These are phyloP conservation scores for Deroplatys truncata DNA, from an alignment of 2,888 invertebrate species.

Conservation along the genomic window DNA sequence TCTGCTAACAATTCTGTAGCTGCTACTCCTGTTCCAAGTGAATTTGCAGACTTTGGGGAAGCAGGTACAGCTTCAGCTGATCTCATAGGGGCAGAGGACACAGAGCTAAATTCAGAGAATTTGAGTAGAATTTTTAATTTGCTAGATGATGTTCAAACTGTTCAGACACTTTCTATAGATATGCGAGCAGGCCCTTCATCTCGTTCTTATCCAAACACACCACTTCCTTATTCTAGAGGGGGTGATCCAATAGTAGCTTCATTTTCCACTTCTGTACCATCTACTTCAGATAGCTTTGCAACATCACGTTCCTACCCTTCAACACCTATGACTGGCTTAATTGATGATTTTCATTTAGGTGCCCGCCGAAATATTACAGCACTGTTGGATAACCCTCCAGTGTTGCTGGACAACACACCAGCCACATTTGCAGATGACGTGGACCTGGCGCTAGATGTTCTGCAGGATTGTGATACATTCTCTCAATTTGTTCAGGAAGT, in stretches of 20 bases:
- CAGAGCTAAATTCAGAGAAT: slow-evolving; percentile 50
- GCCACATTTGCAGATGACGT: slow-evolving; percentile 1
- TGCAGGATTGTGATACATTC: slow-evolving; percentile 17
- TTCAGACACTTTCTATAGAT: background rate
- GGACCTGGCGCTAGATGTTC: slow-evolving; percentile 10
- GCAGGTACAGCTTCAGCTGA: background rate
- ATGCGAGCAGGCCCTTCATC: slow-evolving; percentile 34
- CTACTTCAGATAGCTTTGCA: slow-evolving; percentile 35
- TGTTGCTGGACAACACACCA: background rate
- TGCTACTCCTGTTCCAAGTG: slow-evolving; percentile 65
- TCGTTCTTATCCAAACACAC: slow-evolving; percentile 45
- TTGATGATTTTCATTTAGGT: background rate
- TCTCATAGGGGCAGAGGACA: slow-evolving; percentile 8
- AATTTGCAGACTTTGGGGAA: slow-evolving; percentile 62
- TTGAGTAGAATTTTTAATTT: slow-evolving; percentile 63
- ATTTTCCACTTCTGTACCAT: slow-evolving; percentile 38
- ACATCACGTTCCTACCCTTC: slow-evolving; percentile 72
- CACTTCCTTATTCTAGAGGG: slow-evolving; percentile 32
- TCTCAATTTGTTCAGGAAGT: slow-evolving; percentile 17
- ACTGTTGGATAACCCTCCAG: slow-evolving; percentile 11
- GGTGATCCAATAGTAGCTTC: slow-evolving; percentile 37
- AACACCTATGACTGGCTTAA: slow-evolving; percentile 56
- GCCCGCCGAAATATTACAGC: slow-evolving; percentile 11
- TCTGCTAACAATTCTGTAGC: slow-evolving; percentile 62
- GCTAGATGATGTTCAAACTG: slow-evolving; percentile 42